These are phyloP conservation scores for Astur gentilis DNA, from an alignment of 2,113 vertebrate genomes.

Conservation along the genomic window DNA sequence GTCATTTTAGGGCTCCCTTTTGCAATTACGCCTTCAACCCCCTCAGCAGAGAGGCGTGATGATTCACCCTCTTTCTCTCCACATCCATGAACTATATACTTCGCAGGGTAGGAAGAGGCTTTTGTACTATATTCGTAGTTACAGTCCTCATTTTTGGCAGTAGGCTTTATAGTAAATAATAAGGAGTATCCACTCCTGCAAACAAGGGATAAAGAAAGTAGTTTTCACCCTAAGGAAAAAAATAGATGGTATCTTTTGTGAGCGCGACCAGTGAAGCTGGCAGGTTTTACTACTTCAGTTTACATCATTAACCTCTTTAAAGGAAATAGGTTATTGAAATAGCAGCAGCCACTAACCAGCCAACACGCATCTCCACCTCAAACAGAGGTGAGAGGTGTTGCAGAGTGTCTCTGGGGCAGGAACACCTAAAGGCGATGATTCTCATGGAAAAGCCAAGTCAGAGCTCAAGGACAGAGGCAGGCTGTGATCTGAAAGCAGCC, in stretches of 20 bases:
- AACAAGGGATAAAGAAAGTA: background rate
- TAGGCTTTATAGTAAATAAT: background rate
- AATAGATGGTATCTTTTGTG: accelerated
- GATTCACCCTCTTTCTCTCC: background rate
- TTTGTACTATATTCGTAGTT: background rate
- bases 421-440: background rate
- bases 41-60: background rate
- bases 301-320: background rate
- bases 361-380: background rate
- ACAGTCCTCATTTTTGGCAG: background rate
- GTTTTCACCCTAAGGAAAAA: background rate
- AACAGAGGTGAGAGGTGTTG: background rate
- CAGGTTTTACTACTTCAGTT: background rate
- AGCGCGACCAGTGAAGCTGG: background rate
- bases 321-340: background rate
- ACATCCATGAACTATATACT: background rate
- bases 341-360: background rate
- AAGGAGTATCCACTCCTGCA: background rate
- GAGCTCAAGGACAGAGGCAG: background rate
- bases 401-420: background rate
- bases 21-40: background rate
- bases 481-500: background rate
- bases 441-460: background rate
- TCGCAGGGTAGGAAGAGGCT: background rate
- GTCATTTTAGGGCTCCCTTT: background rate